phyloP scores from a whole-genome alignment of 1,140 invertebrate species.

The Plutomurus gul region DNA sequence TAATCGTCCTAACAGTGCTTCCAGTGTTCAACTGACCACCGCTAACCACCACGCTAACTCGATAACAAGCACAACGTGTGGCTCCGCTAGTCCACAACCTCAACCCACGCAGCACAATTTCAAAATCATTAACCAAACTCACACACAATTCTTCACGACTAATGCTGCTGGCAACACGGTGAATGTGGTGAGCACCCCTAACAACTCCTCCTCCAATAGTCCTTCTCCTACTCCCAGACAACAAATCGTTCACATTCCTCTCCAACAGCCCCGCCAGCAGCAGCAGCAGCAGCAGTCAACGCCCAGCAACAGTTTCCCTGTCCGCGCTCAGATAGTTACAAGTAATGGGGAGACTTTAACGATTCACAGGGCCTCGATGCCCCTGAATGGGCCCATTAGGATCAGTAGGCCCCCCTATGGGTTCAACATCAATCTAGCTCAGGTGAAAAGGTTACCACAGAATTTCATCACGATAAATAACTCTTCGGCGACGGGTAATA shows the following conservation, averaged over 20 bases:
- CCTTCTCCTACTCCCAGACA: neutral
- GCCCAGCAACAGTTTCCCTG: constrained; percentile 34
- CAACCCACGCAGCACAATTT: constrained; percentile 6
- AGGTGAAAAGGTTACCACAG: constrained; percentile 29
- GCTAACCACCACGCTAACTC: neutral
- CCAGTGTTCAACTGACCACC: constrained; percentile 12
- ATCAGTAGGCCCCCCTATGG: constrained; percentile 26
- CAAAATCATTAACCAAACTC: neutral
- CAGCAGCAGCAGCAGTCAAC: constrained; percentile 20
- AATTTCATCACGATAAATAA: constrained; percentile 16
- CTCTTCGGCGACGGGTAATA: neutral
- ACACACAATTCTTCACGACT: neutral
- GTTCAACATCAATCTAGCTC: constrained; percentile 35
- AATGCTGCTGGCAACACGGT: neutral
- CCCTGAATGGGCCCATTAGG: constrained; percentile 26
- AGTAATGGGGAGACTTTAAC: constrained; percentile 53
- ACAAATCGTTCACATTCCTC: neutral
- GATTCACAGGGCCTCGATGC: constrained; percentile 45
- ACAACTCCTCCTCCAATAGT: neutral
- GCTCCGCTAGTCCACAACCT: neutral
- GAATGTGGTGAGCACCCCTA: neutral
- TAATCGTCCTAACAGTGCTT: constrained; percentile 45
- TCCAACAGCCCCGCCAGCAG: constrained; percentile 31
- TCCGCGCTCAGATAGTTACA: constrained; percentile 51
- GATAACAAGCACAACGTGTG: neutral